phyloP scores from a whole-genome alignment of 2,888 invertebrate species.

The Slavum lentiscoides region DNA sequence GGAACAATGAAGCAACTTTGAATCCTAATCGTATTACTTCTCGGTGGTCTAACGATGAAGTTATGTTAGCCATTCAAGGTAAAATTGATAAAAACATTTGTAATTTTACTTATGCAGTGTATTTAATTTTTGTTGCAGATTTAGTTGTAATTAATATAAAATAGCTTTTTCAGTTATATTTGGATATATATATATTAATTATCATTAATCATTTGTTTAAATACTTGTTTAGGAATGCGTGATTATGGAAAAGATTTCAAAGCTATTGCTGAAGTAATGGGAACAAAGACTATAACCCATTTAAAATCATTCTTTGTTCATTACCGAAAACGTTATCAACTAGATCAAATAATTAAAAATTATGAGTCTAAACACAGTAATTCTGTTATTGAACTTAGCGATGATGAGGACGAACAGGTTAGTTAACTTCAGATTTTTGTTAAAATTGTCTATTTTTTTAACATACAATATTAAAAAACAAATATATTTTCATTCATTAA shows the following conservation, averaged over 20 bases:
- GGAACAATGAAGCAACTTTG: slow-evolving; percentile 62
- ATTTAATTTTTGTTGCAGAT: too few species aligned
- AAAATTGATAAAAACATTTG: neutral
- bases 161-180: too few species aligned
- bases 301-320: slow-evolving; percentile 89
- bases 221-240: slow-evolving; percentile 63
- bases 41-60: slow-evolving; percentile 91
- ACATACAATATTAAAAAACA: too few species aligned
- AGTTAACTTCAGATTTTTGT: neutral
- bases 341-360: slow-evolving; percentile 84
- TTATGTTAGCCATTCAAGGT: slow-evolving; percentile 87
- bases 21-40: slow-evolving; percentile 75
- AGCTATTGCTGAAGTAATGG: slow-evolving; percentile 91
- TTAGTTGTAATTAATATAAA: too few species aligned
- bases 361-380: slow-evolving; percentile 74
- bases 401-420: slow-evolving; percentile 39
- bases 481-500: too few species aligned
- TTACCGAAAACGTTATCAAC: slow-evolving; percentile 84
- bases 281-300: slow-evolving; percentile 92
- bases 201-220: neutral
- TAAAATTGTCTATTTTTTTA: too few species aligned
- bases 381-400: slow-evolving; percentile 31
- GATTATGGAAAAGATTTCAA: slow-evolving; percentile 79
- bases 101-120: neutral
- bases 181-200: neutral